Percentiles rank a stretch among this genome's conserved stretches.
phyloP scores from a whole-genome alignment of 2,888 invertebrate genomes.

The Yponomeuta evonymella region DNA sequence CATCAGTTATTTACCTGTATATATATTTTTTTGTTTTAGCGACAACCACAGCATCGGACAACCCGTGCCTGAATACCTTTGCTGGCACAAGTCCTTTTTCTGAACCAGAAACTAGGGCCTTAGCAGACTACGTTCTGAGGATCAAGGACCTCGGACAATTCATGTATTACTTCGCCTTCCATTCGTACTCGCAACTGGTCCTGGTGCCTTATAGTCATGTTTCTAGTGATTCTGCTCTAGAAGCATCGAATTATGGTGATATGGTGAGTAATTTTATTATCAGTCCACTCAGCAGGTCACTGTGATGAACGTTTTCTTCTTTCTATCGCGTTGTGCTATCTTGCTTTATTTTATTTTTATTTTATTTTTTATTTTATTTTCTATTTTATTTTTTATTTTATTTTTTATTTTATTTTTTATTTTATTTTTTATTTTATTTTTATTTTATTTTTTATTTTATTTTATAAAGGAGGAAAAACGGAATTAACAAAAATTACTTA shows the following conservation, averaged over 20 bases:
- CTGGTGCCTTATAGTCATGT: slow-evolving; percentile 69
- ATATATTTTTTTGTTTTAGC: slow-evolving; percentile 33
- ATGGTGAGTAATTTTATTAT: slow-evolving; percentile 40
- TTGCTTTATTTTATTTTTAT: neutral
- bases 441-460: no score
- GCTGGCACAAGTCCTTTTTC: slow-evolving; percentile 71
- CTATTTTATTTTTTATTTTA: no score
- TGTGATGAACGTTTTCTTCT: neutral
- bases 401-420: neutral
- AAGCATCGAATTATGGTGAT: slow-evolving; percentile 49
- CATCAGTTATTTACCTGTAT: no score
- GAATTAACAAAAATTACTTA: no score
- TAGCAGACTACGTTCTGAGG: slow-evolving; percentile 46
- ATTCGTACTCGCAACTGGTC: slow-evolving; percentile 74
- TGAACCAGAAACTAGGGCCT: slow-evolving; percentile 69
- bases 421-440: no score
- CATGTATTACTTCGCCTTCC: slow-evolving; percentile 72
- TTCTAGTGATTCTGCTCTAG: slow-evolving; percentile 25
- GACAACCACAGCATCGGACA: slow-evolving; percentile 45
- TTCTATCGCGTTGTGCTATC: neutral
- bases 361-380: no score
- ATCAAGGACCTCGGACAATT: slow-evolving; percentile 38
- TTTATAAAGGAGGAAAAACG: no score
- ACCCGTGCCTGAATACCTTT: slow-evolving; percentile 69
- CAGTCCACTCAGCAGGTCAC: neutral